Evolutionary conservation across 2,797 vertebrate genomes (phyloP), one percentile per base, ranked within the genome.

Genomic region (Anguilla marmorata): DNA sequence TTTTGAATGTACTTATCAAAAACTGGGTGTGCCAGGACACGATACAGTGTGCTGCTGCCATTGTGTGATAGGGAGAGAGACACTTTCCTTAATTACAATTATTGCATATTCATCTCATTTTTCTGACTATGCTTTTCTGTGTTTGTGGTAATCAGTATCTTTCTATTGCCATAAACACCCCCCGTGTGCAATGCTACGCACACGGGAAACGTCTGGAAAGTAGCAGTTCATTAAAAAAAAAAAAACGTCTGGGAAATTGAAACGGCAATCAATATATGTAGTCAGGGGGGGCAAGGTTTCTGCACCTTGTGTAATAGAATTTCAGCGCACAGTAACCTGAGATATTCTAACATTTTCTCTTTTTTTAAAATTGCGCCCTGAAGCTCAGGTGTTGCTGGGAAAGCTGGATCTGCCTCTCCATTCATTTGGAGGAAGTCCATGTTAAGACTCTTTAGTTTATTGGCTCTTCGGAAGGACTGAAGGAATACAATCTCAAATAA

Each of bases 201-300:
- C 37, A 8, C 14, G 19, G 74, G 37, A 45, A 45, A 41, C 8
- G 16, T 79, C 74, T 79, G 74, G 69, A 74, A 33, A 74, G 69
- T 14, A 33, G 11, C 5, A 14, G 27, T 30, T 30, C 5, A 72
- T 72, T 8, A 79, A 76, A 76, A 76, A n/a, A 8, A 69, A 69
- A 41, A 79, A 79, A 79, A 79, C 12, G 74, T 41, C 74, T 41
- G 33, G 37, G 74, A 79, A 79, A 79, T 79, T 79, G 33, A 79
- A 79, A 79, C 74, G 37, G 37, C 74, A 79, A 79, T 79, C 74
- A 41, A 79, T 21, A 79, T 79, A 79, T 37, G 74, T 41, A 19
- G 74, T 79, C 74, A 24, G 69, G 74, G 69, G 74, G 69, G 74
- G 33, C 37, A 79, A 37, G 19, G 74, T 79, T 79, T 79, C 74